Base-by-base conservation (phyloP, 2,888 invertebrate species). In the Aromia moschata region DNA sequence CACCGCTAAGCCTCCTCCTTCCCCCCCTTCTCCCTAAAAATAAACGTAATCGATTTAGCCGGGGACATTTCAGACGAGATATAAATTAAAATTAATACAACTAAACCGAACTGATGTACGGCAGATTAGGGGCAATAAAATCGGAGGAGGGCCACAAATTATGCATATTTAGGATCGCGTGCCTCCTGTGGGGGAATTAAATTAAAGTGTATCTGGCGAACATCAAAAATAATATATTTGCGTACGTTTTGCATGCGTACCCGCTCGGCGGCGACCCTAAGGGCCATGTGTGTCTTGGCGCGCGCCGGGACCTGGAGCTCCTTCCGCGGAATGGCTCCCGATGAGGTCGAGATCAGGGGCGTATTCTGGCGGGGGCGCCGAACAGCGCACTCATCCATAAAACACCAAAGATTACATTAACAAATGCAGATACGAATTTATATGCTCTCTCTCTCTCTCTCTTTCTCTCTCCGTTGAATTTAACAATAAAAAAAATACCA, bases 151-250 rank as follows among this genome's bases (percentile, higher is more conserved):
- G 63, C 73, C 76, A 74, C 76, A 77, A 77, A 77, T 78, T 77
- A 75, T 75, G 75, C 74, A 75, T 76, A 76, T 77, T 77, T 76
- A 75, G 75, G 66, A 72, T 76, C 74, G 77, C 77, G 77, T 77
- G 77, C 76, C 77, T 73, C 76, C 77, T 71, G 71, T 70, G 61
- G 74, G n/a, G 65, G 76, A 79, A 79, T 79, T 79, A 77, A 79
- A 79, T 79, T 79, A 79, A 77, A 75, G 75, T 70, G 77, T 74
- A 77, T 79, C 79, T 79, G 79, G 77, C 67, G 74, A 79, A 71
- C 74, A 77, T 80, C 78, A 79, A 77, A 78, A 78, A 78, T 79
- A 77, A 79, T 72, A 76, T 75, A 76, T 77, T 72, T 76, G 75
- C 74, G 74, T 73, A 71, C 68, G 71, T 72, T 74, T 74, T 71